Evolutionary conservation across 2,113 vertebrate species (phyloP).

Genomic region (Dendrocopos noguchii): DNA sequence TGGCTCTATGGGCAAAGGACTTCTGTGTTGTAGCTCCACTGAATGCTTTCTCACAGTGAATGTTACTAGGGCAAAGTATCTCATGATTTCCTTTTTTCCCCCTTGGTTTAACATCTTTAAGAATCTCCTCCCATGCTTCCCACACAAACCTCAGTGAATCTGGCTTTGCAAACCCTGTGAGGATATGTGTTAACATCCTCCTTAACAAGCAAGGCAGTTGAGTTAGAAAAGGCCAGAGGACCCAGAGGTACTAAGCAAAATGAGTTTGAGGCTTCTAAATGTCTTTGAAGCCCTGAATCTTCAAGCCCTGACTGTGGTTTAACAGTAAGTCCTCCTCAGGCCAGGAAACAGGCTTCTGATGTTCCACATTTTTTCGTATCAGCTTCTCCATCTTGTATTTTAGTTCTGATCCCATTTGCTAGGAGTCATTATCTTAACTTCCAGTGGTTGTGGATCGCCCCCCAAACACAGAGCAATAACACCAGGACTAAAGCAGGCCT

Average conservation of each 20-base stretch:
- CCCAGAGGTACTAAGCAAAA: background rate
- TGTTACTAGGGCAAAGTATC: background rate
- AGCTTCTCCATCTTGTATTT: background rate
- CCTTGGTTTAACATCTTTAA: background rate
- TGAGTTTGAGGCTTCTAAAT: background rate
- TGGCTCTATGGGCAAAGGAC: background rate
- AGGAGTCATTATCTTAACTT: background rate
- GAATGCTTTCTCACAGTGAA: background rate
- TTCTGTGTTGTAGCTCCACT: background rate
- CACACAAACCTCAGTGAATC: background rate
- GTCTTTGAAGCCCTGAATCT: background rate
- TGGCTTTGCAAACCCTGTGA: background rate
- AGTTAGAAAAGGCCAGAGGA: background rate
- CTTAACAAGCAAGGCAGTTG: background rate
- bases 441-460: background rate
- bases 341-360: background rate
- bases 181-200: background rate
- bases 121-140: background rate
- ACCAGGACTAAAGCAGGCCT: background rate
- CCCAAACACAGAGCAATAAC: background rate
- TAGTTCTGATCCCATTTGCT: background rate
- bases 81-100: background rate
- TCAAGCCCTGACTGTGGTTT: background rate
- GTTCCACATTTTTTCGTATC: background rate
- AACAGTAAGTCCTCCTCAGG: background rate